Evolutionary conservation across 2,113 vertebrate genomes (phyloP), one percentile per base, ranked within the genome.

Genomic region (Laticauda laticaudata): DNA sequence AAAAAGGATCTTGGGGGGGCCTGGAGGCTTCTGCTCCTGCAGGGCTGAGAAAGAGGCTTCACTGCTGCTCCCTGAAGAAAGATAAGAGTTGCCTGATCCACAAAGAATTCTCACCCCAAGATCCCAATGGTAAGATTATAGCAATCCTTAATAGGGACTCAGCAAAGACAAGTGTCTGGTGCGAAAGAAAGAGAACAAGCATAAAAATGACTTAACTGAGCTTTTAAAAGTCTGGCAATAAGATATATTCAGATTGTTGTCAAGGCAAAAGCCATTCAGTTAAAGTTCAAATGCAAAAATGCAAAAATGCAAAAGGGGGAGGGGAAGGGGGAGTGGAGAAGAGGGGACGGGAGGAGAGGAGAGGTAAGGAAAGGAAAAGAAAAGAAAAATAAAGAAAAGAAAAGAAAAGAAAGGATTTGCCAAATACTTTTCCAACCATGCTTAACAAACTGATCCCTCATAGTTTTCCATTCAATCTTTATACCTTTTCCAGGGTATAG

Each of bases 271-370:
- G 1, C 23, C 24, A 61, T 61, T 61, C 24, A 26, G 59, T 61
- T 26, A 26, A 61, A 61, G 59, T 61, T 61, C 59, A 61, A 26
- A 61, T 61, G 24, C 24, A 61, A 61, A 61, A 26, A 61, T 61
- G 24, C 24, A 61, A 61, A 61, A 61, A 61, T 26, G 20, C 1
- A 18, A 56, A 56, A 4, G 54, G 54, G 15, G 54, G 1, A 18
- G 15, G 15, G 12, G 53, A 14, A 54, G 15, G 54, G 54, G 0
- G 1, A 4, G 57, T 7, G 2, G 5, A 21, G 6, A 6, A 2
- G 53, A 15, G 5, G 15, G 1, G 1, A 18, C 18, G 55, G 1
- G 1, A 1, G 57, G 23, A 0, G 5, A 21, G 6, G 56, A 23
- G 11, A 5, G 15, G 54, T 1, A 0, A 18, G 54, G 54, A 1